phyloP scores from a whole-genome alignment of 2,888 invertebrate genomes.

The Lepidonotus clava region DNA sequence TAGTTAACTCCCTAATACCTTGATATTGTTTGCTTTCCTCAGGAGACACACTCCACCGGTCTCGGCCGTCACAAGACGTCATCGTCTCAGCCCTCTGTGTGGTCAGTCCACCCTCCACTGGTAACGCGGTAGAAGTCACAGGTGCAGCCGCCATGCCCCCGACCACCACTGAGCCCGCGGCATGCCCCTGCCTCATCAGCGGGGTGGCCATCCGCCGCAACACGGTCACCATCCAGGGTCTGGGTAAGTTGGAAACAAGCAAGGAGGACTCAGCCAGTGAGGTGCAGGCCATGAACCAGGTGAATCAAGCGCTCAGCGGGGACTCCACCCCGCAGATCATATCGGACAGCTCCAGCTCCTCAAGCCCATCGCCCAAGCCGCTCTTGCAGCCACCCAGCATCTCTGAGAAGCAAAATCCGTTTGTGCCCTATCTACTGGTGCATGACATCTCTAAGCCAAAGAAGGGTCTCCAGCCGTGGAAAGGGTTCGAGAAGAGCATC shows the following conservation, averaged over 20 bases:
- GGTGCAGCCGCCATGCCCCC: neutral
- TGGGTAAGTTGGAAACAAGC: slow-evolving; percentile 56
- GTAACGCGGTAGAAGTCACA: neutral
- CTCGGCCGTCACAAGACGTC: slow-evolving; percentile 76
- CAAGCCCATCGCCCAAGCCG: slow-evolving; percentile 11
- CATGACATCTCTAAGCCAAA: slow-evolving; percentile 59
- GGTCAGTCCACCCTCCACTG: slow-evolving; percentile 43
- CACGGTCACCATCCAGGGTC: slow-evolving; percentile 65
- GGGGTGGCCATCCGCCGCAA: slow-evolving; percentile 78
- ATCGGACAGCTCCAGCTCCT: slow-evolving; percentile 77
- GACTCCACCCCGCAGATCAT: slow-evolving; percentile 81
- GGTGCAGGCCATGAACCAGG: slow-evolving; percentile 89
- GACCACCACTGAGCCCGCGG: slow-evolving; percentile 35
- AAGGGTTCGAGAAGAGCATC: slow-evolving; percentile 63
- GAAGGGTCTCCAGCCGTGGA: slow-evolving; percentile 74
- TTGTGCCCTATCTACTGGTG: slow-evolving; percentile 72
- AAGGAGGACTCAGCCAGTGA: slow-evolving; percentile 67
- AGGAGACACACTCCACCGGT: slow-evolving; percentile 53
- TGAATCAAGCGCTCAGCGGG: slow-evolving; percentile 86
- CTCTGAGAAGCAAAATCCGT: slow-evolving; percentile 59
- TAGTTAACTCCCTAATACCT: too few species aligned
- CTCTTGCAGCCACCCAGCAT: neutral
- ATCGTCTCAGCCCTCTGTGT: slow-evolving; percentile 77
- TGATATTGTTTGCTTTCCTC: too few species aligned
- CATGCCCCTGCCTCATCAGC: slow-evolving; percentile 77